Conservation (phyloP, 2,797 vertebrate genomes). For the Mormyrops boulengeri region DNA sequence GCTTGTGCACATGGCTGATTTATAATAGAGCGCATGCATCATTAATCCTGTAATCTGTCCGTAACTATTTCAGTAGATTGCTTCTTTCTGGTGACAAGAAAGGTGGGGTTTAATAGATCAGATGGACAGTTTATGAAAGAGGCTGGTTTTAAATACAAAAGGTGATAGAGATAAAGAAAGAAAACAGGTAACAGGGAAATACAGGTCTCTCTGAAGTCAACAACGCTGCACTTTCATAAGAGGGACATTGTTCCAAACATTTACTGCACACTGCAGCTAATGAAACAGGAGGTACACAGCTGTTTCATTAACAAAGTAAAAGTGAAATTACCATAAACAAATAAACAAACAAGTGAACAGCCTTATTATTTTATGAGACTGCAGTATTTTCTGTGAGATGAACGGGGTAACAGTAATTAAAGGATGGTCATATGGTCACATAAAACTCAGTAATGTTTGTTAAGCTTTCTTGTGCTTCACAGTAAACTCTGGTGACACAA, state of each 20-base stretch:
- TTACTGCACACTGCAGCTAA: neutral
- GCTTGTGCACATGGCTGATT: conserved; percentile 8
- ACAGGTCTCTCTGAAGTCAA: neutral
- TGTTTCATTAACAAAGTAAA: neutral
- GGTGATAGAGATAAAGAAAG: neutral
- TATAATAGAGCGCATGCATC: neutral
- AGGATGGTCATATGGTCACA: neutral
- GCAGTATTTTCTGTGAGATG: neutral
- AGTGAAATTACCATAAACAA: neutral
- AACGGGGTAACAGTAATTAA: neutral
- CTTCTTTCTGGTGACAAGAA: neutral
- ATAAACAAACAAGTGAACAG: neutral
- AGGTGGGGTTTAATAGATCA: neutral
- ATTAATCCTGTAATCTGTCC: neutral
- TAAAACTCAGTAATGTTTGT: neutral
- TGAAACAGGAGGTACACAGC: neutral
- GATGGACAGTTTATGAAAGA: neutral
- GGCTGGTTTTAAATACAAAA: neutral
- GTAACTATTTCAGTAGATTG: neutral
- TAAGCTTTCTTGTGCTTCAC: neutral
- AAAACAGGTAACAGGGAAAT: neutral
- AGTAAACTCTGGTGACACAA: neutral
- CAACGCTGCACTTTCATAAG: neutral
- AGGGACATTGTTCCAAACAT: neutral
- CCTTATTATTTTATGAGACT: neutral